Evolutionary conservation across 2,888 invertebrate species (phyloP), one percentile per base, ranked within the genome.

Genomic region (Xiphydria camelus): DNA sequence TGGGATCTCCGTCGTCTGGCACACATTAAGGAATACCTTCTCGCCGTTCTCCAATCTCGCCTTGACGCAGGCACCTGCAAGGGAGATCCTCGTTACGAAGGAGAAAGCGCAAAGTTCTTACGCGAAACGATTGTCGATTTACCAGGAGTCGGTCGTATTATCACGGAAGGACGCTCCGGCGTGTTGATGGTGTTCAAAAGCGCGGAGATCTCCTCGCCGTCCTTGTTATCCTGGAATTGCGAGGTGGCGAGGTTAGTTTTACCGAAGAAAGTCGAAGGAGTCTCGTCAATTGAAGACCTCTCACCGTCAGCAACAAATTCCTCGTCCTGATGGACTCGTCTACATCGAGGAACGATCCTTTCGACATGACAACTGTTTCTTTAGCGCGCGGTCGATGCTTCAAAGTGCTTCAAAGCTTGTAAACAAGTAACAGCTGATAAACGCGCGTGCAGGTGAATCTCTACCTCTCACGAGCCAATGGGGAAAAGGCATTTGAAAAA

Each of bases 1-100:
- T 6, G 89, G 89, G 56, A 91, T 85, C 31, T 87, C 87, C 53
- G 85, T 84, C 1, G 90, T 87, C 48, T 86, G 83, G 67, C 94
- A 94, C 43, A 94, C 80, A 67, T 95, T 95, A 17, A 94, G 82
- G 72, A 95, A 95, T 19, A 89, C 78, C 76, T 93, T 93, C 20
- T 69, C 68, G 21, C 82, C 82, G 33, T 81, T 79, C 10, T 80
- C 78, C 51, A 85, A 83, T 52, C 79, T 83, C 3, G 87, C 83
- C 78, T 93, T 93, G 0, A 91, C 82, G 69, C 92, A 92, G 56
- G 88, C 81, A 35, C 91, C 92, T 91, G 69, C 7, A 73, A 73
- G 22, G 42, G 34, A n/a, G n/a, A n/a, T n/a, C n/a, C 42, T 51
- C 32, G 23, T 36, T 34, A 20, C 22, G 7, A 29, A 14, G n/a